Conservation (phyloP, 2,113 vertebrate species). For the Colaptes auratus region DNA sequence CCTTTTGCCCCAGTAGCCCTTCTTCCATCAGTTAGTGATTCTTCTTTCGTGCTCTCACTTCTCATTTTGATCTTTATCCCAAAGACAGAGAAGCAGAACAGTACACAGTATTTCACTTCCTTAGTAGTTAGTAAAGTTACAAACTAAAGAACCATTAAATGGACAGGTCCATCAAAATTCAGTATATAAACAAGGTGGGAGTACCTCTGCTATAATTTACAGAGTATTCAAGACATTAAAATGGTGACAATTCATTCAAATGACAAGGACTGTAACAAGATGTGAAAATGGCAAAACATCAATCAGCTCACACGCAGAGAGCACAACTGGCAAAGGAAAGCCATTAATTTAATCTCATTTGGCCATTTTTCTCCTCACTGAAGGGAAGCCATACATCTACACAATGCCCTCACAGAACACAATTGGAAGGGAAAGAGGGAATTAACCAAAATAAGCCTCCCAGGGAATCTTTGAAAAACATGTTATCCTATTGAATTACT, state of each 20-base stretch:
- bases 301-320: neutral
- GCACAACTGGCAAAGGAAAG: neutral
- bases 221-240: neutral
- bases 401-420: neutral
- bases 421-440: neutral
- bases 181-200: neutral
- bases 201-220: neutral
- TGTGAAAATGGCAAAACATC: slow-evolving; percentile 6
- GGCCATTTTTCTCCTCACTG: slow-evolving; percentile 1
- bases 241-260: neutral
- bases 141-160: neutral
- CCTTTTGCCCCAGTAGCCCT: neutral
- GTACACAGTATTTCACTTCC: neutral
- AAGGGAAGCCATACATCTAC: neutral
- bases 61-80: neutral
- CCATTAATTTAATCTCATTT: neutral
- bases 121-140: neutral
- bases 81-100: neutral
- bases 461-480: neutral
- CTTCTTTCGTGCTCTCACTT: neutral
- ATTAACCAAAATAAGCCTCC: neutral
- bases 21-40: neutral
- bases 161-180: neutral
- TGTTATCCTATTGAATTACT: neutral
- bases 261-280: neutral